Base-by-base conservation (phyloP, 1,140 invertebrate species). In the Cydia amplana region DNA sequence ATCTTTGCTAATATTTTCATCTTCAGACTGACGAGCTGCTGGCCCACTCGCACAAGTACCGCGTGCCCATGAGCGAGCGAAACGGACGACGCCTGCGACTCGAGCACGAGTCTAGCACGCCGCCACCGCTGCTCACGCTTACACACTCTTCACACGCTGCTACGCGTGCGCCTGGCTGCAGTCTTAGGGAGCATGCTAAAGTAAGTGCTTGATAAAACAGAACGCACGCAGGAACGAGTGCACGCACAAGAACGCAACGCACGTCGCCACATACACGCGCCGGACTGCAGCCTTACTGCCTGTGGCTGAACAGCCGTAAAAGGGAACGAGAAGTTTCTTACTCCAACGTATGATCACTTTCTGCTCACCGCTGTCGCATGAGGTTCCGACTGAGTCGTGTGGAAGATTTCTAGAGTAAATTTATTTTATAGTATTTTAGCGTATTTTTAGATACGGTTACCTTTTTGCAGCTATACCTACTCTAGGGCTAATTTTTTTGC, bases 1-100 rank as follows among this genome's bases (percentile, higher is more conserved):
- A 2, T 40, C 7, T 40, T 18, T 7, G n/a, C 4, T 55, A 55
- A 55, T 18, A 16, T 55, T 55, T 20, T 18, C n/a, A 18, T 55
- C 18, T 23, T 20, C 82, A 91, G 90, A 87, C 90, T 86, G 86
- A 93, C 75, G 89, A 89, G 77, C 72, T 88, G 36, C 82, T 85
- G n/a, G 88, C 87, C 10, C 86, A 89, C 70, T 90, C 87, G 1
- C 87, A 91, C 74, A 91, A 91, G 76, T 89, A 83, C 74, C 84
- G 86, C 18, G 85, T 91, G n/a, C 85, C 88, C 1, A 85, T 86
- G 83, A 88, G 80, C 74, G 91, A 91, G 72, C 80, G 82, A 20
- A 87, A 77, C 74, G 87, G 85, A 12, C 78, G 86, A 25, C 79
- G 85, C 55, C 86, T 80, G 43, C 74, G 76, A 12, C 82, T 82